These are phyloP conservation scores for Elachura formosa DNA, from an alignment of 2,113 vertebrate genomes.

Conservation along the genomic window DNA sequence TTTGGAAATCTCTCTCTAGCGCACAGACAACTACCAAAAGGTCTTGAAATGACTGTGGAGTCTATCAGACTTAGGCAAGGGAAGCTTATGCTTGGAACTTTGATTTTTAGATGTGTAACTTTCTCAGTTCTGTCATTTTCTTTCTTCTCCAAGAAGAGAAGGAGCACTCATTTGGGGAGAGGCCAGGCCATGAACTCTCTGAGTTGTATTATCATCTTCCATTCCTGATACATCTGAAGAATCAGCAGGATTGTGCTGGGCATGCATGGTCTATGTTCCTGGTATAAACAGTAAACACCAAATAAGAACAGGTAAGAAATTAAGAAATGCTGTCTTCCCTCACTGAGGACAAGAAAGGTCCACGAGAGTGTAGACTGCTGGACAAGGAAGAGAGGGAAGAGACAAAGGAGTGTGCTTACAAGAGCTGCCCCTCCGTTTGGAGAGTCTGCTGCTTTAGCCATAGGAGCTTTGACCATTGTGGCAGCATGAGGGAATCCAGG, in stretches of 20 bases:
- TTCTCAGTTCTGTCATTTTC: background rate
- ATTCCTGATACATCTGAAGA: background rate
- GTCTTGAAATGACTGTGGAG: background rate
- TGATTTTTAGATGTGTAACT: background rate
- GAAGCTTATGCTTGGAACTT: background rate
- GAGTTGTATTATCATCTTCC: background rate
- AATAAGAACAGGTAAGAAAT: background rate
- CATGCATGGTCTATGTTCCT: background rate
- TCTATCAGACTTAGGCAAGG: background rate
- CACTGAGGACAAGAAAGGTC: background rate
- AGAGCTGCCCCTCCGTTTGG: background rate
- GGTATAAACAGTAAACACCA: background rate
- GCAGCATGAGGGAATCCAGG: background rate
- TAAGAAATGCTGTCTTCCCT: background rate
- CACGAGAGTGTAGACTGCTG: background rate
- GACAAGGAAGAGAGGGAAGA: background rate
- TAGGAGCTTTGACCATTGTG: background rate
- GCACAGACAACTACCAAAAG: background rate
- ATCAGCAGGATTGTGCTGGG: background rate
- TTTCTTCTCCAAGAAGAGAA: background rate
- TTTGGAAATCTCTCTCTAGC: background rate
- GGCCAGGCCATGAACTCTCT: background rate
- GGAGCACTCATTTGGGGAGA: background rate
- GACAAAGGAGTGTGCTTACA: background rate
- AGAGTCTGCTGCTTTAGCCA: background rate